These are phyloP conservation scores for Tamandua tetradactyla DNA, from an alignment of 2,797 vertebrate genomes.

Conservation along the genomic window DNA sequence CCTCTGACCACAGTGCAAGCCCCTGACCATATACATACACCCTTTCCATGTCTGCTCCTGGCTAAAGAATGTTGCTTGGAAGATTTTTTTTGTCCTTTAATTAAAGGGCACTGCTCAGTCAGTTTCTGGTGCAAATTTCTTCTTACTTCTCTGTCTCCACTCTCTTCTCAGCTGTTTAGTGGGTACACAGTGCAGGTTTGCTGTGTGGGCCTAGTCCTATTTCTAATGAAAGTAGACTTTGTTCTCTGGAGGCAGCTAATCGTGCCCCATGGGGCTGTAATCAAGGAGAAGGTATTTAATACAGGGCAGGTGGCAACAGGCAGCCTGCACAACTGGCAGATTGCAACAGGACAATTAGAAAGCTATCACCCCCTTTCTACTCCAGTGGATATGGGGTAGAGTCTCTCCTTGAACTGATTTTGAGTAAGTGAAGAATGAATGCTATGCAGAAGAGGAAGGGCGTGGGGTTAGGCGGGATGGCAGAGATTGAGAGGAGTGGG, in stretches of 20 bases:
- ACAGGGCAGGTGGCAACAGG: slow-evolving; percentile 87
- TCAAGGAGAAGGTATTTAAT: slow-evolving; percentile 89
- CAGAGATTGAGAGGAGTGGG: background rate
- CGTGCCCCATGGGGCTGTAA: slow-evolving; percentile 88
- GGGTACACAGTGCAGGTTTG: slow-evolving; percentile 83
- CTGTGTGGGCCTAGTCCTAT: slow-evolving; percentile 86
- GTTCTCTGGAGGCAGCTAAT: slow-evolving; percentile 88
- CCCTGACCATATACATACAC: background rate
- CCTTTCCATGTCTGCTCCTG: background rate
- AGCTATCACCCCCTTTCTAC: slow-evolving; percentile 81
- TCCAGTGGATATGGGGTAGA: slow-evolving; percentile 77
- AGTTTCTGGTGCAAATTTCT: background rate
- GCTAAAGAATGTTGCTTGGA: background rate
- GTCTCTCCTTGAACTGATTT: slow-evolving; percentile 75
- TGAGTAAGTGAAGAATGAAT: slow-evolving; percentile 78
- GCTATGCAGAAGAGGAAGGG: slow-evolving; percentile 36
- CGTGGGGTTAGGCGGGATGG: background rate
- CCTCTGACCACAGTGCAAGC: background rate
- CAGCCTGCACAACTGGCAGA: slow-evolving; percentile 85
- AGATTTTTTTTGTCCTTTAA: slow-evolving; percentile 13
- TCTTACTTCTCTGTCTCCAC: slow-evolving; percentile 52
- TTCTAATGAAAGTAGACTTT: slow-evolving; percentile 89
- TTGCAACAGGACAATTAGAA: slow-evolving; percentile 88
- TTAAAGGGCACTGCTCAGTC: background rate
- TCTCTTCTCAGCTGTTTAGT: slow-evolving; percentile 83